Conservation (phyloP, 2,113 vertebrate species). For the Labrus mixtus region DNA sequence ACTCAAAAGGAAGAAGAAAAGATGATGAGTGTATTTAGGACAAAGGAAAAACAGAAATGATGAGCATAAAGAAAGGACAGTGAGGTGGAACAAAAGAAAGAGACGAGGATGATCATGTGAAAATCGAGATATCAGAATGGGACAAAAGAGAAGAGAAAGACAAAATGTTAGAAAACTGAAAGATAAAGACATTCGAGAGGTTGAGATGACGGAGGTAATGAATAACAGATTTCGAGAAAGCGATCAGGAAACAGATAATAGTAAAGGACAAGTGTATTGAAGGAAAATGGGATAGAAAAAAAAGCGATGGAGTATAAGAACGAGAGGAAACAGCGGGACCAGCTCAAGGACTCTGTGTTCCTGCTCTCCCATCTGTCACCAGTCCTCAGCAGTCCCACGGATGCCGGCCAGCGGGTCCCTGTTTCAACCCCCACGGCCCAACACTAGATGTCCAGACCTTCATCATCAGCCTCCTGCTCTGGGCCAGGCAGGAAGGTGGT, state of each 20-base stretch:
- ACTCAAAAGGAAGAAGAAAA: background rate
- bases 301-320: slow-evolving; percentile 10
- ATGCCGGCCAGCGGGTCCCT: slow-evolving; percentile 28
- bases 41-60: background rate
- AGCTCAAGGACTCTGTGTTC: slow-evolving; percentile 76
- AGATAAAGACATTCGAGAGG: background rate
- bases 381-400: slow-evolving; percentile 56
- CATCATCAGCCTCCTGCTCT: slow-evolving; percentile 39
- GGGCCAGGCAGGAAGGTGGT: slow-evolving; percentile 1
- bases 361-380: slow-evolving; percentile 77
- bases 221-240: too few species aligned
- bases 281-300: slow-evolving; percentile 15
- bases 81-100: too few species aligned
- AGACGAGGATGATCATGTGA: too few species aligned
- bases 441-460: slow-evolving; percentile 10
- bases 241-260: background rate
- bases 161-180: background rate
- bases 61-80: too few species aligned
- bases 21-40: background rate
- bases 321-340: slow-evolving; percentile 49
- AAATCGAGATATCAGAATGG: too few species aligned
- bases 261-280: background rate
- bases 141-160: background rate
- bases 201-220: too few species aligned
- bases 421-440: slow-evolving; percentile 7